phyloP scores from a whole-genome alignment of 2,888 invertebrate species.

The Alentia gelatinosa region DNA sequence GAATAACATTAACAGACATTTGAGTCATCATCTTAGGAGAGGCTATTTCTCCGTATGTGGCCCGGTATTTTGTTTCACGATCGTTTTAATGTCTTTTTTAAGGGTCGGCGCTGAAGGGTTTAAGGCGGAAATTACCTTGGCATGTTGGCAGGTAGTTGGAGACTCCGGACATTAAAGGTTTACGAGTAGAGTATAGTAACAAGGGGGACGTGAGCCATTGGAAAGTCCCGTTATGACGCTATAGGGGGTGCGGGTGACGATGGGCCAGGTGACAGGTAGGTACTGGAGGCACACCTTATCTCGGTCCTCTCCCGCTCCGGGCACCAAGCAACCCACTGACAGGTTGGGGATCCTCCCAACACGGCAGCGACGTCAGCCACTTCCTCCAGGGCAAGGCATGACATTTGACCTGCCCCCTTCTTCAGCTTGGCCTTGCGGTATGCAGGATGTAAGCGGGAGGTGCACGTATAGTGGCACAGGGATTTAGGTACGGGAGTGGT shows the following conservation, averaged over 20 bases:
- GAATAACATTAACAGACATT: not conserved
- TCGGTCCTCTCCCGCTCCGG: not conserved
- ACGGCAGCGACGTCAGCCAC: not conserved
- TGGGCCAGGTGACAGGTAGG: not conserved
- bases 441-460: not conserved
- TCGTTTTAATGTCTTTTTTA: not conserved
- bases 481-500: too few species aligned
- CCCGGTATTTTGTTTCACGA: not conserved
- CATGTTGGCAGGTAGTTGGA: not conserved
- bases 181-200: not conserved
- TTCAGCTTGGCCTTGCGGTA: not conserved
- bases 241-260: not conserved
- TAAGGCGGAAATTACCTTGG: not conserved
- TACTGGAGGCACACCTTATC: not conserved
- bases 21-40: not conserved
- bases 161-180: not conserved
- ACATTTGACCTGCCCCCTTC: not conserved
- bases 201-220: not conserved
- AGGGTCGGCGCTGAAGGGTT: not conserved
- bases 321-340: not conserved
- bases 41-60: not conserved
- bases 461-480: too few species aligned
- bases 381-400: not conserved
- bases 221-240: conserved; percentile 14
- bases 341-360: not conserved